Evolutionary conservation across 2,113 vertebrate genomes (phyloP).

Genomic region (Varanus salvator): DNA sequence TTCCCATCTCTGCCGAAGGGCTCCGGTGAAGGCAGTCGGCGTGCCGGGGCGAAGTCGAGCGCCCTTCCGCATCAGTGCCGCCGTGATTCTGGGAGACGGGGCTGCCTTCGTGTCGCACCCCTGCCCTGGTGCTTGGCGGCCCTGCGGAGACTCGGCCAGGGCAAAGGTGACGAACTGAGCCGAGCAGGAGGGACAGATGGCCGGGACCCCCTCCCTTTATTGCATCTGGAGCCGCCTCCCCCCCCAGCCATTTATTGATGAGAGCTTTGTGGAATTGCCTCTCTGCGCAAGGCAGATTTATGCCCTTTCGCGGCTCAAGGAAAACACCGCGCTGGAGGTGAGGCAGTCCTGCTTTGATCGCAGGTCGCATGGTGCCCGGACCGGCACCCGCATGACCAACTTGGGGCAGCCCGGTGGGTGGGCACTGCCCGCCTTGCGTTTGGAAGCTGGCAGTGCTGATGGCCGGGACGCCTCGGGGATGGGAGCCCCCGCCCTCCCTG

Average conservation of each 20-base stretch:
- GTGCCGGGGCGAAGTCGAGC: neutral
- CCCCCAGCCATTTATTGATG: slow-evolving; percentile 44
- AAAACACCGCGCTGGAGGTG: slow-evolving; percentile 10
- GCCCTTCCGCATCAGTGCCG: slow-evolving; percentile 2
- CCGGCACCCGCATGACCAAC: no score
- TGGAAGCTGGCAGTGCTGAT: no score
- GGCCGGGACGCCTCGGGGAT: no score
- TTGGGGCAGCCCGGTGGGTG: no score
- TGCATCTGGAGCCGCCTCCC: slow-evolving; percentile 36
- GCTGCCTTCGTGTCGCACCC: slow-evolving; percentile 49
- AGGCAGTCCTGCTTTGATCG: neutral
- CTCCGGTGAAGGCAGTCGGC: neutral
- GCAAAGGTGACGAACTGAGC: slow-evolving; percentile 78
- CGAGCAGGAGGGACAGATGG: slow-evolving; percentile 78
- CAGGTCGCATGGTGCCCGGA: neutral
- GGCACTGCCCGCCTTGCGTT: neutral
- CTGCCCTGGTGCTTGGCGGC: neutral
- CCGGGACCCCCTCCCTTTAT: slow-evolving; percentile 58
- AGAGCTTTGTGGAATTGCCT: slow-evolving; percentile 55
- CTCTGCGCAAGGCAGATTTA: slow-evolving; percentile 28
- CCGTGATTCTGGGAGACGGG: slow-evolving; percentile 17
- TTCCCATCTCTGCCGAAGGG: no score
- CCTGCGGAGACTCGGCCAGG: slow-evolving; percentile 74
- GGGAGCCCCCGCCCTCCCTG: neutral
- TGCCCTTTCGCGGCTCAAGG: slow-evolving; percentile 24